Evolutionary conservation across 37 sponge, comb jelly and placozoan species (phyloP), one percentile per base, ranked within the genome.

Genomic region (Chondrosia reniformis): DNA sequence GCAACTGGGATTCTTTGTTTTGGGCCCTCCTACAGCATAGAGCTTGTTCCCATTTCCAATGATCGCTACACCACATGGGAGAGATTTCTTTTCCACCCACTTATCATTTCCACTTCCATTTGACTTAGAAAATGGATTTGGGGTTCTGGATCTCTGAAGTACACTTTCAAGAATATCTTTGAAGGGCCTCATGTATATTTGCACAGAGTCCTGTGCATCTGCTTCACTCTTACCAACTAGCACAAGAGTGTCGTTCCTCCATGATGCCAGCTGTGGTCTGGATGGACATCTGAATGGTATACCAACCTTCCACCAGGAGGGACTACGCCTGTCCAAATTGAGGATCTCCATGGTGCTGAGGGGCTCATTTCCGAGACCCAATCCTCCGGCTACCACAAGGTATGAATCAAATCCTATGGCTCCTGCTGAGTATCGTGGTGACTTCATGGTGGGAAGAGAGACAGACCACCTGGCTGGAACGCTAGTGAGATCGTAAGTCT

Each of bases 291-390:
- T 21, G 3, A 69, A 21, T 9, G 72, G 72, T 10, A 69, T 69
- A 13, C 4, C 4, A 25, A 59, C 61, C 28, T 25, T 59, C 61
- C 41, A 40, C 41, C 1, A 17, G 44, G 8, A 43, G 44, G 8
- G 39, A 1, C 43, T 39, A 32, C 6, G 4, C n/a, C 7, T 6
- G 37, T 9, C 41, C 41, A 69, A 25, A 44, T 69, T 13, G 15
- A 69, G 39, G 72, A 69, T 69, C 17, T 69, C 72, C 72, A 69
- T 36, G 38, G 72, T 69, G 72, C n/a, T 21, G n/a, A 69, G n/a
- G 15, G 72, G 72, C 24, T 69, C 72, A 24, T 40, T 25, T 1
- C 42, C 72, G 42, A 69, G 22, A 21, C 72, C 72, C 4, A 21
- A 43, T 69, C 72, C 72, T n/a, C 72, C 72, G 4, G 72, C 72